Evolutionary conservation across 92 coral and sea anemone species (phyloP).

Genomic region (Heliopora coerulea): DNA sequence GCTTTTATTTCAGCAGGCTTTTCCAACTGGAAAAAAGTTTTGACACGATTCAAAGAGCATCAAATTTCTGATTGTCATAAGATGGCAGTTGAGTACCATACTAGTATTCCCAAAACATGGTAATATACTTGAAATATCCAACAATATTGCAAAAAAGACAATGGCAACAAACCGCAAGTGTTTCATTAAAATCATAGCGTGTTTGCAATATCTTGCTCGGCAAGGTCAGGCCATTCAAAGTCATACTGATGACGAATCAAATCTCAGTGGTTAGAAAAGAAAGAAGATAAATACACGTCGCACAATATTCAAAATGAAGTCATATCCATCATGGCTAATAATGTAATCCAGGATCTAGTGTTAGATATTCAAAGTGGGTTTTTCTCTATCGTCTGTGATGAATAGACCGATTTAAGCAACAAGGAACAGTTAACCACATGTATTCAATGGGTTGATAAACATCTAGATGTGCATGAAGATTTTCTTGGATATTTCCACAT

Average conservation of each 20-base stretch:
- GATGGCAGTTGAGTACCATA: not conserved
- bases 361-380: constrained; percentile 40
- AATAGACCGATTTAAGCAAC: constrained; percentile 61
- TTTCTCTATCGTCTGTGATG: constrained; percentile 62
- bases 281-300: constrained; percentile 30
- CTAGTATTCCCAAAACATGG: constrained; percentile 50
- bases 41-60: constrained; percentile 55
- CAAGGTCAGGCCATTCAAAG: constrained; percentile 30
- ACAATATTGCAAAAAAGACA: constrained; percentile 10
- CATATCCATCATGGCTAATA: constrained; percentile 46
- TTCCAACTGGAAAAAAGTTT: constrained; percentile 67
- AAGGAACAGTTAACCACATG: constrained; percentile 61
- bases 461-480: too few species aligned
- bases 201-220: constrained; percentile 29
- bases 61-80: constrained; percentile 49
- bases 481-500: constrained; percentile 21
- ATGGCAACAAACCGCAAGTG: too few species aligned
- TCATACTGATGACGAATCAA: constrained; percentile 54
- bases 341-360: constrained; percentile 39
- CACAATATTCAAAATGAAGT: constrained; percentile 62
- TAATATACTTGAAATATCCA: constrained; percentile 44
- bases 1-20: constrained; percentile 53
- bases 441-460: constrained; percentile 55
- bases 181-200: constrained; percentile 54
- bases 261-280: constrained; percentile 59